A percentile compares a stretch with the other conserved stretches of the same genome.
Evolutionary conservation across 2,113 vertebrate genomes (phyloP).

Genomic region (Oryzias celebensis): DNA sequence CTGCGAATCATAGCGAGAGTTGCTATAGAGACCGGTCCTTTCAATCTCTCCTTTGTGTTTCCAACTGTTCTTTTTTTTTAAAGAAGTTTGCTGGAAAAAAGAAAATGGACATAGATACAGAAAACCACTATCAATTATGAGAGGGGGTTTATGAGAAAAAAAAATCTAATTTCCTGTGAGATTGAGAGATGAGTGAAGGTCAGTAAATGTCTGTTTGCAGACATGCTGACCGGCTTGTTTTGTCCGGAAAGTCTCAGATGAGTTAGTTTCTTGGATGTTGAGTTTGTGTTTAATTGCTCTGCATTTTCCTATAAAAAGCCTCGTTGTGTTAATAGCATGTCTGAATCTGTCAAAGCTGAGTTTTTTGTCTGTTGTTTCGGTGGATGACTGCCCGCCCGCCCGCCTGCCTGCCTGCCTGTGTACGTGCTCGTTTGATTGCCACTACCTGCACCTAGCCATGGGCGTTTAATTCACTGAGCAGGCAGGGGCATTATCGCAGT

Average conservation of each 20-base stretch:
- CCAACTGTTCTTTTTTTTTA: conserved; percentile 43
- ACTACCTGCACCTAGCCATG: conserved; percentile 65
- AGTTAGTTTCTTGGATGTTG: conserved; percentile 31
- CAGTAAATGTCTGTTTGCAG: conserved; percentile 41
- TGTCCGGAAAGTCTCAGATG: conserved; percentile 19
- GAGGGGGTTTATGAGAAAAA: conserved; percentile 56
- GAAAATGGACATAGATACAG: conserved; percentile 22
- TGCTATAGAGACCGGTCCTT: conserved; percentile 63
- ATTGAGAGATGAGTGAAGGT: conserved; percentile 59
- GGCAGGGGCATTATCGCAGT: conserved; percentile 63
- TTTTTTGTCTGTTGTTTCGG: conserved; percentile 3
- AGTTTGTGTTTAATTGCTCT: conserved; percentile 28
- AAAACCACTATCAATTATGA: conserved; percentile 55
- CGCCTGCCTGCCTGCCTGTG: background rate
- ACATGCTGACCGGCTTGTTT: conserved; percentile 31
- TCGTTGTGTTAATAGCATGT: conserved; percentile 5
- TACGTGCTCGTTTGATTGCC: conserved; percentile 48
- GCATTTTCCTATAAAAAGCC: conserved; percentile 16
- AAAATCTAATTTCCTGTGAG: conserved; percentile 66
- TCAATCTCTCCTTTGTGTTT: conserved; percentile 6
- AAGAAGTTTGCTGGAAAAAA: conserved; percentile 52
- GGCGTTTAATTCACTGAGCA: conserved; percentile 65
- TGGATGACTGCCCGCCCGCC: conserved; percentile 5
- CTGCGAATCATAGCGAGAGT: conserved; percentile 62
- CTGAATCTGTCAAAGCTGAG: background rate